Evolutionary conservation across 2,797 vertebrate species (phyloP), one percentile per base, ranked within the genome.

Genomic region (Eospalax fontanierii): DNA sequence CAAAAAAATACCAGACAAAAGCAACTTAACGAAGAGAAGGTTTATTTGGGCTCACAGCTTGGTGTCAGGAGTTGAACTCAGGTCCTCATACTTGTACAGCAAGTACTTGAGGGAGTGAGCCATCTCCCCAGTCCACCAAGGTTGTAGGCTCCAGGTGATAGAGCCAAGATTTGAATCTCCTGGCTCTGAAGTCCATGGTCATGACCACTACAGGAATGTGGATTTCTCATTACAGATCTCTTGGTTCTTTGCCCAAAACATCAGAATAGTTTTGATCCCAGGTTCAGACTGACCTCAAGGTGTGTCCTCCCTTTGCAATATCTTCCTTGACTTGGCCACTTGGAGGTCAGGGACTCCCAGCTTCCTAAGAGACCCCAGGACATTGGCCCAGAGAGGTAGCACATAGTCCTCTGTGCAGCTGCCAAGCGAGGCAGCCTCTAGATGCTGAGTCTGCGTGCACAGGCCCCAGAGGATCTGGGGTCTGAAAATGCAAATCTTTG

Each of bases 381-480:
- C 10, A 16, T 4, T 0, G 83, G 22, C 16, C 9, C 0, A 16
- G 4, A 15, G 0, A 9, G 26, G 14, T 35, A 12, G 14, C 9
- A 12, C 12, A 12, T 54, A 61, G 33, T 54, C 28, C 7, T 7
- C 28, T 38, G 54, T 38, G 30, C 16, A 90, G n/a, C 30, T 76
- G 15, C 38, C 43, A 38, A 19, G 57, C 15, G 1, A 7, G 40
- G 28, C 38, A 35, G 57, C 4, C 16, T 6, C 35, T 33, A 16
- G 30, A 50, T 22, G 33, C 40, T 18, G 28, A 35, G 0, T 7
- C 11, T 50, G 24, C 30, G 2, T 18, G 50, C 10, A 18, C 35
- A 35, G 79, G 40, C 35, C 87, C 66, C 30, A 21, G 65, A 75
- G 63, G 81, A 35, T 2, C 61, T 59, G 35, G 33, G 57, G 59